Evolutionary conservation across 2,888 invertebrate genomes (phyloP).

Genomic region (Hirtodrosophila trivittata): DNA sequence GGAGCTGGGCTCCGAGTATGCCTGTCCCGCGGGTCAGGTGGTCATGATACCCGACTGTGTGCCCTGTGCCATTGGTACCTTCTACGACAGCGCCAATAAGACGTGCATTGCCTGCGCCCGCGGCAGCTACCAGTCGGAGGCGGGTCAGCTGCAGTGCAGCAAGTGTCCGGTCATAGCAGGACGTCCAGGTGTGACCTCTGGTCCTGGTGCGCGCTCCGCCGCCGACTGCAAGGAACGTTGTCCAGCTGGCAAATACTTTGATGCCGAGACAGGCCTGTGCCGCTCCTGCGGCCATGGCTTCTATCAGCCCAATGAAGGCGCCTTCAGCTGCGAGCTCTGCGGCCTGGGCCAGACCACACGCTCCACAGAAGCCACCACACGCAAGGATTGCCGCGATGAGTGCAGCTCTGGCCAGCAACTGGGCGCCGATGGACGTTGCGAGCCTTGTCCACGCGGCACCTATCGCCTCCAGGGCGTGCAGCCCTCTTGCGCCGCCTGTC

Average conservation of each 20-base stretch:
- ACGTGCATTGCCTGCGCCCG: slow-evolving; percentile 93
- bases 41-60: slow-evolving; percentile 97
- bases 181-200: slow-evolving; percentile 94
- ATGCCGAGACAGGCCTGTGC: slow-evolving; percentile 94
- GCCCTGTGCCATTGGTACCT: slow-evolving; percentile 96
- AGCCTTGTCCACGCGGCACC: slow-evolving; percentile 94
- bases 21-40: slow-evolving; percentile 96
- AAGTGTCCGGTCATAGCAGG: slow-evolving; percentile 95
- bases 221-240: slow-evolving; percentile 97
- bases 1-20: slow-evolving; percentile 93
- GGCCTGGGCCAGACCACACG: slow-evolving; percentile 96
- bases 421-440: slow-evolving; percentile 94
- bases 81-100: slow-evolving; percentile 90
- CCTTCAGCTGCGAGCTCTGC: slow-evolving; percentile 94
- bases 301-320: slow-evolving; percentile 95
- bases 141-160: slow-evolving; percentile 94
- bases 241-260: slow-evolving; percentile 96
- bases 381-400: slow-evolving; percentile 95
- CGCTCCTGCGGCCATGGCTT: slow-evolving; percentile 97
- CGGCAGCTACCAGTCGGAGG: slow-evolving; percentile 97
- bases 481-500: slow-evolving; percentile 94
- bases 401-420: slow-evolving; percentile 91
- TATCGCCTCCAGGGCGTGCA: slow-evolving; percentile 94
- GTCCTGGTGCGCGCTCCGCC: slow-evolving; percentile 93
- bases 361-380: slow-evolving; percentile 93